Conservation (phyloP, 1,140 invertebrate species). For the Halyomorpha halys region DNA sequence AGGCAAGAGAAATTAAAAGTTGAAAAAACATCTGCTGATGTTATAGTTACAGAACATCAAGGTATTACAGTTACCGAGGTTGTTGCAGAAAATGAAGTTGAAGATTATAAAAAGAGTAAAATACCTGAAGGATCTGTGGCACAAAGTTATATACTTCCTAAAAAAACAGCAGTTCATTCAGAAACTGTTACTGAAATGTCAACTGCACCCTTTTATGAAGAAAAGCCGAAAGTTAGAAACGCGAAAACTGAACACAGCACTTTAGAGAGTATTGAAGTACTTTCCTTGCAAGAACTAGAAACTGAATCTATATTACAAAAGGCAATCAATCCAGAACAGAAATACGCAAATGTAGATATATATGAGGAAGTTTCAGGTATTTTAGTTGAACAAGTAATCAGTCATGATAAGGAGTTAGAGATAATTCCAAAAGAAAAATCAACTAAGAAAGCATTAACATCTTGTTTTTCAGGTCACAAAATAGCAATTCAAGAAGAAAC, state of each 20-base stretch:
- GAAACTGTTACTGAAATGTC: conserved; percentile 42
- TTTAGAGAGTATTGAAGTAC: conserved; percentile 42
- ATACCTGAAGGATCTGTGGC: conserved; percentile 32
- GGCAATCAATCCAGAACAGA: conserved; percentile 39
- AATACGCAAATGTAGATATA: conserved; percentile 41
- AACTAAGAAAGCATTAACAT: conserved; percentile 36
- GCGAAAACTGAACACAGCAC: conserved; percentile 40
- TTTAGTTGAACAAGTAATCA: conserved; percentile 41
- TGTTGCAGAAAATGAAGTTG: conserved; percentile 31
- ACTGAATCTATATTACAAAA: conserved; percentile 43
- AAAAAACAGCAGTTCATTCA: conserved; percentile 41
- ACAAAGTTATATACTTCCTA: conserved; percentile 37
- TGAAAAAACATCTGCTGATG: conserved; percentile 38
- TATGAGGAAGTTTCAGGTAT: conserved; percentile 39
- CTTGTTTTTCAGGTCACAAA: conserved; percentile 39
- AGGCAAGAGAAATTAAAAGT: conserved; percentile 36
- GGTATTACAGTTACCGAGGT: conserved; percentile 44
- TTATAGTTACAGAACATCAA: conserved; percentile 42
- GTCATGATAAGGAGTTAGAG: conserved; percentile 44
- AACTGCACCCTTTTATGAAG: conserved; percentile 38
- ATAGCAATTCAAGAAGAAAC: conserved; percentile 43
- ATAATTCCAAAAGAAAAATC: conserved; percentile 36
- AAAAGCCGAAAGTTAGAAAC: conserved; percentile 34
- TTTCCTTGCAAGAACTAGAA: conserved; percentile 42
- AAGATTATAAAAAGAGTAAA: conserved; percentile 36